These are phyloP conservation scores for Spialia ferax DNA, from an alignment of 2,888 invertebrate genomes.

Conservation along the genomic window DNA sequence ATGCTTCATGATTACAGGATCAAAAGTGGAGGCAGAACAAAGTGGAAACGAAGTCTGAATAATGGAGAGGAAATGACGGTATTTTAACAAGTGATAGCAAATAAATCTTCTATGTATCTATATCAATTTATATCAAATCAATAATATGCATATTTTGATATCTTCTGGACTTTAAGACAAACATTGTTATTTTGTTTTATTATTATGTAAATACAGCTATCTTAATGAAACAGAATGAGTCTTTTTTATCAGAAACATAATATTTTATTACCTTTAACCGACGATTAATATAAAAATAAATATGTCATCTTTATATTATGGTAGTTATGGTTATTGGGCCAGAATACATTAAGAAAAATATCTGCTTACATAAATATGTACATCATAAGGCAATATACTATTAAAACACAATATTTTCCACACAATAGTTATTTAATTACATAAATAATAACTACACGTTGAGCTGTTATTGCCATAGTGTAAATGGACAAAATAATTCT, in stretches of 20 bases:
- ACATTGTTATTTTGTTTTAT: constrained; percentile 45
- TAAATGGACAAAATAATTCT: neutral
- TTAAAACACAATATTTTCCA: constrained; percentile 6
- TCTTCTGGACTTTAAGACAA: constrained; percentile 58
- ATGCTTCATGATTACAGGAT: constrained; percentile 70
- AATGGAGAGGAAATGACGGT: constrained; percentile 44
- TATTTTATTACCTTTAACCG: too few relatives aligned
- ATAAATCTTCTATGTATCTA: constrained; percentile 20
- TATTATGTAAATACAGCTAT: constrained; percentile 44
- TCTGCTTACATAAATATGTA: too few relatives aligned
- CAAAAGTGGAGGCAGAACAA: constrained; percentile 83
- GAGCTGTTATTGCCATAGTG: neutral
- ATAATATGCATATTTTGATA: constrained; percentile 60
- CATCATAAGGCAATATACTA: neutral
- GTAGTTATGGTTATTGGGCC: too few relatives aligned
- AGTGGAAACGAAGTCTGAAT: constrained; percentile 73
- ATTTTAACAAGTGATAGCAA: constrained; percentile 42
- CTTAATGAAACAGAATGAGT: neutral
- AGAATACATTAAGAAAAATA: too few relatives aligned
- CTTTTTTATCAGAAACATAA: neutral
- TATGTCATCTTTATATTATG: too few relatives aligned
- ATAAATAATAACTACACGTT: constrained; percentile 38
- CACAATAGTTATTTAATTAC: constrained; percentile 31
- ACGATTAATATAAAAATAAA: too few relatives aligned
- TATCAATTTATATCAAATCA: constrained; percentile 53